phyloP scores from a whole-genome alignment of 1,140 invertebrate species.

The Drosophila ananassae region DNA sequence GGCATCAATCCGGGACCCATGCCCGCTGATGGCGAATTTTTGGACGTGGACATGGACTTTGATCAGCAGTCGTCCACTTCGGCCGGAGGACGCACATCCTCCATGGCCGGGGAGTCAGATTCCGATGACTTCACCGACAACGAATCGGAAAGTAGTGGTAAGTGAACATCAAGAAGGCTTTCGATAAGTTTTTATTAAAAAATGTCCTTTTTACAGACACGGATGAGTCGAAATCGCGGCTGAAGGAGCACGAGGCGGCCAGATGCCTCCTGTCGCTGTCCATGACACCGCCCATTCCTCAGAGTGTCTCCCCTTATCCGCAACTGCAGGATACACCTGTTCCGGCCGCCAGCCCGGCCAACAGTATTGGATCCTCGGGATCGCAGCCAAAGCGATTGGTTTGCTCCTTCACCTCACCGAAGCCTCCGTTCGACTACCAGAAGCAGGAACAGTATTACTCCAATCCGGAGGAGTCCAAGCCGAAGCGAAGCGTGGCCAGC shows the following conservation, averaged over 20 bases:
- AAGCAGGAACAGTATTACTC: conserved; percentile 84
- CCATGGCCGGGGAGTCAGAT: conserved; percentile 86
- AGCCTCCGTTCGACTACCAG: conserved; percentile 81
- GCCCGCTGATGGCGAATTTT: conserved; percentile 85
- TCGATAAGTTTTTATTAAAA: not conserved
- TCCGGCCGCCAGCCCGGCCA: conserved; percentile 62
- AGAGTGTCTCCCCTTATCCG: conserved; percentile 62
- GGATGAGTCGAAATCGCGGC: conserved; percentile 86
- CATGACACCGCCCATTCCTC: conserved; percentile 83
- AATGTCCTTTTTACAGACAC: conserved; percentile 84
- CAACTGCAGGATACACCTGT: conserved; percentile 46
- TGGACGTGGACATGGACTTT: conserved; percentile 87
- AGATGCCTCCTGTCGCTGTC: conserved; percentile 92
- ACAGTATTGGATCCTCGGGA: conserved; percentile 66
- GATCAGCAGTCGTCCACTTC: conserved; percentile 88
- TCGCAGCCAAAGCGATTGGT: conserved; percentile 68
- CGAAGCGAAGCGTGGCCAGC: conserved; percentile 54
- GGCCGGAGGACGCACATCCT: conserved; percentile 84
- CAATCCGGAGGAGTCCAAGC: conserved; percentile 79
- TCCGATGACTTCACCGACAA: conserved; percentile 89
- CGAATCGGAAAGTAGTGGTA: conserved; percentile 88
- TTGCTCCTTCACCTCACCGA: conserved; percentile 78
- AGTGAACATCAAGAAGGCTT: conserved; percentile 43
- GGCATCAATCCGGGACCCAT: conserved; percentile 91
- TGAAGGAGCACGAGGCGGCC: conserved; percentile 94